A percentile compares a stretch with the other conserved stretches of the same genome.
Evolutionary conservation across 2,113 vertebrate species (phyloP).

Genomic region (Sciurus niger): DNA sequence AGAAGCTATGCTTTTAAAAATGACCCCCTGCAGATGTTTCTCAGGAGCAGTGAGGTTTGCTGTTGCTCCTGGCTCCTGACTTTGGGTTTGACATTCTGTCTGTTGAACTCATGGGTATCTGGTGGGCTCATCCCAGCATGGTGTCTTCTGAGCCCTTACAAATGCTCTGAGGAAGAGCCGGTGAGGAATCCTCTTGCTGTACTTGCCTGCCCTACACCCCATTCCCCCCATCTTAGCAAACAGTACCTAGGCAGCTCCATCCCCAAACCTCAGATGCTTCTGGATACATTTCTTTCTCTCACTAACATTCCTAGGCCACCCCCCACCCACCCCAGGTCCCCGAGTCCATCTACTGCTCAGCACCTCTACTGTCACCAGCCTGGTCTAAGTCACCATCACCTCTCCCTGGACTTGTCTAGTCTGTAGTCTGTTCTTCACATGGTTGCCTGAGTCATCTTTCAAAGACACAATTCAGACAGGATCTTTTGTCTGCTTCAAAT

Average conservation of each 20-base stretch:
- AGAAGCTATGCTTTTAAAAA: neutral
- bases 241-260: neutral
- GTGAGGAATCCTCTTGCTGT: neutral
- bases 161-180: neutral
- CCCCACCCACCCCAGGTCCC: neutral
- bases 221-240: neutral
- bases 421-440: neutral
- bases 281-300: neutral
- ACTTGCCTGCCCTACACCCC: rapidly evolving
- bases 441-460: neutral
- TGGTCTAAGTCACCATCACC: neutral
- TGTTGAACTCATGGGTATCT: neutral
- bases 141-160: neutral
- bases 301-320: neutral
- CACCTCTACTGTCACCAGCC: neutral
- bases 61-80: neutral
- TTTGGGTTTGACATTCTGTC: neutral
- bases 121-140: neutral
- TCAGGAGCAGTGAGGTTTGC: neutral
- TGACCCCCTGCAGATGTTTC: neutral
- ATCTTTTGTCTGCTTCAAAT: constrained; percentile 1
- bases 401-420: neutral
- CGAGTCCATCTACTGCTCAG: neutral
- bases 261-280: neutral
- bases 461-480: neutral